phyloP scores from a whole-genome alignment of 2,888 invertebrate species.

The Gastracanthus pulcherrimus region DNA sequence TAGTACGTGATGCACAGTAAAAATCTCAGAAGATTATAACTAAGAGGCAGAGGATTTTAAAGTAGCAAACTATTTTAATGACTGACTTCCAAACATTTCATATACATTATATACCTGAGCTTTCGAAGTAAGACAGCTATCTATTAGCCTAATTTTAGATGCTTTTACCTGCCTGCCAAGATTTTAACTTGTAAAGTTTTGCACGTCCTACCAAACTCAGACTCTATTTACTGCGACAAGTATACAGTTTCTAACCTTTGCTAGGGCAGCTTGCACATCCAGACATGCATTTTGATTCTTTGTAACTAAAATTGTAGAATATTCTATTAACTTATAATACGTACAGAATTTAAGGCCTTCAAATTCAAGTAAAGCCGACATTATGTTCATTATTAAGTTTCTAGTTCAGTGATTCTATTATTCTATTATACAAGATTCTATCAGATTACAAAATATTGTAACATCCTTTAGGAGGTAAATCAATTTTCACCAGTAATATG shows the following conservation, averaged over 20 bases:
- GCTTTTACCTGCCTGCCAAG: neutral
- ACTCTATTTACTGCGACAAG: constrained; percentile 4
- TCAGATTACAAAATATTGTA: too few species aligned
- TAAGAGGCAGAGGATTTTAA: too few species aligned
- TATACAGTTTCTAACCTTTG: constrained; percentile 32
- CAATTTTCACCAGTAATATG: too few species aligned
- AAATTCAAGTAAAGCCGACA: too few species aligned
- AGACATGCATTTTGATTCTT: constrained; percentile 3
- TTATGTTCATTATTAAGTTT: neutral
- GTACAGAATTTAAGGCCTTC: neutral
- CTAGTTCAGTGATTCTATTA: neutral
- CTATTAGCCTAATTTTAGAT: constrained; percentile 25
- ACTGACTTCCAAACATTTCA: too few species aligned
- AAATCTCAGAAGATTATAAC: too few species aligned
- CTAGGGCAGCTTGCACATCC: neutral
- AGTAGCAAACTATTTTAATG: too few species aligned
- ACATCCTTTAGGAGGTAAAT: too few species aligned
- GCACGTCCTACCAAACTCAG: constrained; percentile 15
- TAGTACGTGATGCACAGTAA: too few species aligned
- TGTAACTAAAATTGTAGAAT: neutral
- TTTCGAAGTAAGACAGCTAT: too few species aligned
- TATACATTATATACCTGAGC: too few species aligned
- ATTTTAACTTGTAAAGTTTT: constrained; percentile 26
- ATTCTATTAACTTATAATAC: neutral
- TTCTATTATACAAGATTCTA: neutral